These are phyloP conservation scores for Criorhina ranunculi DNA, from an alignment of 2,888 invertebrate genomes.

Conservation along the genomic window DNA sequence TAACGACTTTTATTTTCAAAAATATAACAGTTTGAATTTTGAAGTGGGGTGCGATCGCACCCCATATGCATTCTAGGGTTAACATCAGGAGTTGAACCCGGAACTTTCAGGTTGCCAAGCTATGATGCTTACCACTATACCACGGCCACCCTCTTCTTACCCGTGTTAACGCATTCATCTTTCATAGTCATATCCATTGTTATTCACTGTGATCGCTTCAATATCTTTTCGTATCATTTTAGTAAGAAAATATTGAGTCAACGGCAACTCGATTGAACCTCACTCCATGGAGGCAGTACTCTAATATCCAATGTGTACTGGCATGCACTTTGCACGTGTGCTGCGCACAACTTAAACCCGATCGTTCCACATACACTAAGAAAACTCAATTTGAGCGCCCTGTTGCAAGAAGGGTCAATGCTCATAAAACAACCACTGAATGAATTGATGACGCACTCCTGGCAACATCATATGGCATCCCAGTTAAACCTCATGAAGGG, in stretches of 20 bases:
- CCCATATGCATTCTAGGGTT: too few species aligned
- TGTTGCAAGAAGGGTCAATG: neutral
- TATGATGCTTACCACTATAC: too few species aligned
- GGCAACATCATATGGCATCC: slow-evolving; percentile 15
- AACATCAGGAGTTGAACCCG: too few species aligned
- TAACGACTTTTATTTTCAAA: too few species aligned
- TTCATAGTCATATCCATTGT: too few species aligned
- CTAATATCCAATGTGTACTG: neutral
- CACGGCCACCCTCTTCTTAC: too few species aligned
- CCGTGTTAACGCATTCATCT: too few species aligned
- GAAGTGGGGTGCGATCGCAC: too few species aligned
- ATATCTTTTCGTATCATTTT: neutral
- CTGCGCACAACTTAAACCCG: slow-evolving; percentile 7
- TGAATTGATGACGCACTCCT: slow-evolving; percentile 20
- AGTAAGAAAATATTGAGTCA: neutral
- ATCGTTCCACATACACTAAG: neutral
- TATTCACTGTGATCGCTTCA: too few species aligned
- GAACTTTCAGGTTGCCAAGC: too few species aligned
- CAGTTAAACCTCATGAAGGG: too few species aligned
- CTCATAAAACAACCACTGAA: slow-evolving; percentile 41
- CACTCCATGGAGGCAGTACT: neutral
- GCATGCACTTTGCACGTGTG: slow-evolving; percentile 41
- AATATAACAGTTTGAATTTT: too few species aligned
- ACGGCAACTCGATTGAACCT: neutral
- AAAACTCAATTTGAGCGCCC: slow-evolving; percentile 5